These are phyloP conservation scores for Polietes domitor DNA, from an alignment of 2,888 invertebrate species.

Conservation along the genomic window DNA sequence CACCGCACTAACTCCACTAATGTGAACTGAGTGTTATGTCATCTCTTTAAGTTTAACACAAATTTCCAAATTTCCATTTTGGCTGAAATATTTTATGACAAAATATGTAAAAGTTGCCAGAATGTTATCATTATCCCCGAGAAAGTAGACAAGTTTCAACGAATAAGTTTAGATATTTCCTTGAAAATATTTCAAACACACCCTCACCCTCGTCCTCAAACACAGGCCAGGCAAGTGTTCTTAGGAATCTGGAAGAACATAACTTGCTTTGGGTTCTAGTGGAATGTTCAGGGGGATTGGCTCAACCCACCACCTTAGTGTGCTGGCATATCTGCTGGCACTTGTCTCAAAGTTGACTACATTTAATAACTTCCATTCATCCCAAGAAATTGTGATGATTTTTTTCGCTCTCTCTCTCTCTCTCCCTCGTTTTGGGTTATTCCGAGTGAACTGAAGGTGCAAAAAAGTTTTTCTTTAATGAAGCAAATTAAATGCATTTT, in stretches of 20 bases:
- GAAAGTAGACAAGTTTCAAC: neutral
- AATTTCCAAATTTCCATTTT: neutral
- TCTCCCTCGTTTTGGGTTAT: neutral
- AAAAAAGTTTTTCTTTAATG: constrained; percentile 14
- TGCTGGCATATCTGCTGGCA: neutral
- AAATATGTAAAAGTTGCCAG: neutral
- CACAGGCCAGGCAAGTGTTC: neutral
- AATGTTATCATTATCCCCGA: neutral
- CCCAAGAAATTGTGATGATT: neutral
- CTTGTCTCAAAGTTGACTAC: neutral
- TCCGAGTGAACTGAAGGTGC: neutral
- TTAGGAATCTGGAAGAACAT: neutral
- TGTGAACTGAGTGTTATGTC: neutral
- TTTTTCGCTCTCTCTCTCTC: no score
- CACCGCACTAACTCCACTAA: neutral
- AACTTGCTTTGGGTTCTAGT: neutral
- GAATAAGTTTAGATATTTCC: neutral
- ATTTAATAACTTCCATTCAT: neutral
- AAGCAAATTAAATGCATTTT: constrained; percentile 32
- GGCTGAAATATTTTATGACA: constrained; percentile 5
- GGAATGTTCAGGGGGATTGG: neutral
- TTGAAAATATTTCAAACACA: neutral
- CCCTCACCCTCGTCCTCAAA: neutral
- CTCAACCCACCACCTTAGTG: neutral
- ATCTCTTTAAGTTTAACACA: neutral